phyloP scores from a whole-genome alignment of 2,797 vertebrate species.

The Salarias fasciatus region DNA sequence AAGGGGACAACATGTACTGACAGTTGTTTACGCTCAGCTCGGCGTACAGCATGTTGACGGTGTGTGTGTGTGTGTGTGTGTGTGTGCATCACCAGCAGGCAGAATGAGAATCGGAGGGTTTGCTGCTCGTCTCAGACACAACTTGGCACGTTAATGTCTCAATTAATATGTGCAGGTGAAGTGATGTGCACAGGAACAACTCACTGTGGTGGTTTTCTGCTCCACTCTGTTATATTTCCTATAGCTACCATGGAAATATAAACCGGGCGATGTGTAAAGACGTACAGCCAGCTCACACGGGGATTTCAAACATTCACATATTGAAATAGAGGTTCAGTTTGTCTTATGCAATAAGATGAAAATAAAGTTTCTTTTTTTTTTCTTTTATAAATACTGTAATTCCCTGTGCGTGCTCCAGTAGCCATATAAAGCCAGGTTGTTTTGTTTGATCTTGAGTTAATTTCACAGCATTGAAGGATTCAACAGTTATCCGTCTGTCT shows the following conservation, averaged over 20 bases:
- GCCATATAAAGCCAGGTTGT: no score
- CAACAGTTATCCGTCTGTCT: no score
- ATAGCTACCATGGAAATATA: conserved; percentile 38
- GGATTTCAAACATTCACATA: conserved; percentile 7
- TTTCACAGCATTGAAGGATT: no score
- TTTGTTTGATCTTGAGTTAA: no score
- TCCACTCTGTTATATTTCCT: conserved; percentile 25
- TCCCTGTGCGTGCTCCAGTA: no score
- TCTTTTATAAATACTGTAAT: no score
- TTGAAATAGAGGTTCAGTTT: conserved; percentile 42
- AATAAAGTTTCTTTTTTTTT: no score
- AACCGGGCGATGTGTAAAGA: conserved; percentile 38
- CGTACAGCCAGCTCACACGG: conserved; percentile 12
- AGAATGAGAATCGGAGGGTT: conserved; percentile 23
- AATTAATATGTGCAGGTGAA: conserved; percentile 48
- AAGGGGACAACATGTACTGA: conserved; percentile 34
- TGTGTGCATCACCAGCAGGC: conserved; percentile 3
- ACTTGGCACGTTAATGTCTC: conserved; percentile 51
- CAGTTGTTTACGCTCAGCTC: conserved; percentile 27
- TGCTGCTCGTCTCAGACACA: conserved; percentile 23
- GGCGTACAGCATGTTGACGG: not conserved
- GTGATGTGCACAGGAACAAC: conserved; percentile 23
- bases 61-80: conserved; percentile 2
- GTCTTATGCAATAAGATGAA: no score
- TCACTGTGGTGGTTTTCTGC: no score